Evolutionary conservation across 2,888 invertebrate genomes (phyloP), one percentile per base, ranked within the genome.

Genomic region (Catocala nupta): DNA sequence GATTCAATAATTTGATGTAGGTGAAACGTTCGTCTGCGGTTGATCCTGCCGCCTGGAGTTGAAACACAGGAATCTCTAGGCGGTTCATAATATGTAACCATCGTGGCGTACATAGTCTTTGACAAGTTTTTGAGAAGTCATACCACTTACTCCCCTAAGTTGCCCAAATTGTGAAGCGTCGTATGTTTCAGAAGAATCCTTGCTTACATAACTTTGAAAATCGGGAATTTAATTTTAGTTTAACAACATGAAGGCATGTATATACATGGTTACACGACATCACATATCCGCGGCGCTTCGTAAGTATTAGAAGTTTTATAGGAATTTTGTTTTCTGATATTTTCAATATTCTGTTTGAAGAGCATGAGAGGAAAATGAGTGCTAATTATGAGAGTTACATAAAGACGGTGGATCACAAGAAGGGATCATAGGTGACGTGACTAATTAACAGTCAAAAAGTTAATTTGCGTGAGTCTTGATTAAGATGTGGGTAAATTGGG

Each of bases 221-320:
- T 77, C 66, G 65, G 63, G 78, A 83, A 82, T 83, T 83, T 81
- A 73, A 82, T 82, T 83, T 80, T 72, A 82, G 75, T 77, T 65
- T 39, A 48, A 51, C 67, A 66, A 62, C 67, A 63, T 50, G 55
- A 63, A 75, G 64, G 68, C 73, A 73, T 49, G 70, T 68, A 56
- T 70, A 65, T 64, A 68, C 53, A 58, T 1, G 36, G 56, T 67
- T 65, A 50, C 60, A 49, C 12, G 49, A 36, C 49, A 12, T 33
- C 33, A 61, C 10, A 44, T 51, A n/a, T 11, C 34, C 5, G n/a
- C 13, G 16, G 16, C 13, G n/a, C 36, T 13, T 36, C 8, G n/a
- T 33, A 49, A 49, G 5, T 50, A 34, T 36, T 51, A 51, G 4
- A 51, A 34, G 51, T 49, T 49, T 16, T 5, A 25, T 49, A 49